phyloP scores from a whole-genome alignment of 2,797 vertebrate species.

The Lithobates sylvaticus region DNA sequence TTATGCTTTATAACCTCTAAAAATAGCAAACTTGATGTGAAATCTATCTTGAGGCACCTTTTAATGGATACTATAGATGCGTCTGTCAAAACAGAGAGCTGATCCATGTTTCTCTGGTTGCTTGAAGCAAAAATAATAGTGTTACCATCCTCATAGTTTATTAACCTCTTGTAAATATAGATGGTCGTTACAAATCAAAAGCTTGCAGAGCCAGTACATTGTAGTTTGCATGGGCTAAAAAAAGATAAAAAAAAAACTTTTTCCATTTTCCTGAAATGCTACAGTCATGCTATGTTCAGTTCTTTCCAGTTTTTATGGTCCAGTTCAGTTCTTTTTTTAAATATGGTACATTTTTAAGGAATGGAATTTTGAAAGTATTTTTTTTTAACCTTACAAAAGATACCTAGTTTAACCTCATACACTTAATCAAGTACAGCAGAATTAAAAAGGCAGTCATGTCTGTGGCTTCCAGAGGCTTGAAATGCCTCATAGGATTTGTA shows the following conservation, averaged over 20 bases:
- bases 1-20: slow-evolving; percentile 49
- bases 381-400: too few species aligned
- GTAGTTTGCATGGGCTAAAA: slow-evolving; percentile 9
- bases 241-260: too few species aligned
- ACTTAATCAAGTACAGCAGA: too few species aligned
- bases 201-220: neutral
- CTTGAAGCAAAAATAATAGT: slow-evolving; percentile 37
- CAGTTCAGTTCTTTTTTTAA: too few species aligned
- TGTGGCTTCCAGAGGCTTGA: too few species aligned
- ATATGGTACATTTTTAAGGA: too few species aligned
- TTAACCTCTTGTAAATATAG: slow-evolving; percentile 56
- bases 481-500: too few species aligned
- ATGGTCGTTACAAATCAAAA: slow-evolving; percentile 47
- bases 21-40: slow-evolving; percentile 41
- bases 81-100: slow-evolving; percentile 41
- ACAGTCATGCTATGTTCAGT: neutral
- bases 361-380: too few species aligned
- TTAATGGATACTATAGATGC: slow-evolving; percentile 53
- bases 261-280: too few species aligned
- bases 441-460: too few species aligned
- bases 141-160: slow-evolving; percentile 39
- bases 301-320: too few species aligned
- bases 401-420: too few species aligned
- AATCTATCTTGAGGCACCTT: slow-evolving; percentile 42
- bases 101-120: slow-evolving; percentile 44